Evolutionary conservation across 2,888 invertebrate species (phyloP), one percentile per base, ranked within the genome.

Genomic region (Thyatira batis): DNA sequence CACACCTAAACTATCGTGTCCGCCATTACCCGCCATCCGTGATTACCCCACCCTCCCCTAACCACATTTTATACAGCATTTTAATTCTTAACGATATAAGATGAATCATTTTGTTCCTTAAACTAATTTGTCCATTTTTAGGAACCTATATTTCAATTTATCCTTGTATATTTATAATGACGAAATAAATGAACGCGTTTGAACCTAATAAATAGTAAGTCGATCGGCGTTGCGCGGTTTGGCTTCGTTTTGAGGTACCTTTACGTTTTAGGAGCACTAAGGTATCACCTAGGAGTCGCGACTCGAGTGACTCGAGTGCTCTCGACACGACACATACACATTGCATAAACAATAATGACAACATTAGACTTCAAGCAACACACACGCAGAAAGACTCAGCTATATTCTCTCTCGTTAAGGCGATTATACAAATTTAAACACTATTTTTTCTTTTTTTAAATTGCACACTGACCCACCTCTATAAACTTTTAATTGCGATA

Each of bases 321-420:
- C 61, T 65, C 75, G 54, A 66, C 66, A 65, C 75, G 54, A 66
- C 66, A 69, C 78, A 78, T 66, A 71, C 78, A 78, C 78, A 78
- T 70, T 72, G 78, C 76, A 68, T 69, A 75, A 75, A 79, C 72
- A 73, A 77, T 71, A 76, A 69, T 72, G 72, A 72, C 74, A 82
- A 79, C 76, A 73, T 74, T 76, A 80, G 73, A 82, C 72, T 77
- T 75, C 84, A 83, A 85, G 84, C 87, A 83, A 82, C n/a, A 81
- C 88, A 78, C 81, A 81, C 86, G 70, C 84, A 84, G 83, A 82
- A 88, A 82, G 83, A 87, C 83, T 85, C 87, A 78, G 86, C 87
- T 87, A 89, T 87, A 87, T 90, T 91, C 91, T 91, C 91, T 91
- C 91, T 89, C 87, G 77, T 74, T 92, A 92, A 92, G 92, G 92